Conservation (phyloP, 2,113 vertebrate species). For the Chaenocephalus aceratus region DNA sequence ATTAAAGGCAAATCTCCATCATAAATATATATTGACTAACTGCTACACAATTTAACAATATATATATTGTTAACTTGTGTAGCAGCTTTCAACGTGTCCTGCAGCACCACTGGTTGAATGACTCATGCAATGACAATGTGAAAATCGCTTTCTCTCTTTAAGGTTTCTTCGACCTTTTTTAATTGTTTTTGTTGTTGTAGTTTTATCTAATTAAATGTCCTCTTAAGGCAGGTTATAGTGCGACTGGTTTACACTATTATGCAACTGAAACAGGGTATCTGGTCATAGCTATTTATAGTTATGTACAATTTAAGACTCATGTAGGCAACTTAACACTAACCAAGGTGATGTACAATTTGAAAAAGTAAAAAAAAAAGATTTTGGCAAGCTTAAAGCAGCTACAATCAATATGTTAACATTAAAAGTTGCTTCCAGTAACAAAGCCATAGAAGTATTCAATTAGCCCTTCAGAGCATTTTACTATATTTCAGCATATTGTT, state of each 20-base stretch:
- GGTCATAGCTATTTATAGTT: background rate
- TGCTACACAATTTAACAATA: too few species aligned
- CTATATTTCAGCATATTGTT: constrained; percentile 1
- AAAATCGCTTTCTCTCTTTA: too few species aligned
- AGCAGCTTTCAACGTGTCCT: too few species aligned
- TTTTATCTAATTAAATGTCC: constrained; percentile 19
- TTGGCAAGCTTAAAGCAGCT: background rate
- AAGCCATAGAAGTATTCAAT: background rate
- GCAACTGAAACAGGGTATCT: background rate
- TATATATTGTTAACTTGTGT: too few species aligned
- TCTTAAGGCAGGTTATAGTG: background rate
- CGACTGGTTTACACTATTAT: constrained; percentile 28
- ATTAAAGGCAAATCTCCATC: background rate
- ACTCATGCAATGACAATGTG: too few species aligned
- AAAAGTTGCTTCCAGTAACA: background rate
- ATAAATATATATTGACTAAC: too few species aligned
- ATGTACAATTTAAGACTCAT: background rate
- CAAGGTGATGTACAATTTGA: background rate
- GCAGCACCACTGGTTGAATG: too few species aligned
- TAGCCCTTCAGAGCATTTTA: background rate
- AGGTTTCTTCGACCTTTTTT: too few species aligned
- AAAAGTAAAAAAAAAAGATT: background rate
- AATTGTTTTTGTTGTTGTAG: background rate
- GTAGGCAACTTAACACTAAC: background rate
- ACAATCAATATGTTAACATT: background rate